Percentiles rank a stretch among this genome's conserved stretches.
phyloP scores from a whole-genome alignment of 2,888 invertebrate species.

The Notocelia uddmanniana region DNA sequence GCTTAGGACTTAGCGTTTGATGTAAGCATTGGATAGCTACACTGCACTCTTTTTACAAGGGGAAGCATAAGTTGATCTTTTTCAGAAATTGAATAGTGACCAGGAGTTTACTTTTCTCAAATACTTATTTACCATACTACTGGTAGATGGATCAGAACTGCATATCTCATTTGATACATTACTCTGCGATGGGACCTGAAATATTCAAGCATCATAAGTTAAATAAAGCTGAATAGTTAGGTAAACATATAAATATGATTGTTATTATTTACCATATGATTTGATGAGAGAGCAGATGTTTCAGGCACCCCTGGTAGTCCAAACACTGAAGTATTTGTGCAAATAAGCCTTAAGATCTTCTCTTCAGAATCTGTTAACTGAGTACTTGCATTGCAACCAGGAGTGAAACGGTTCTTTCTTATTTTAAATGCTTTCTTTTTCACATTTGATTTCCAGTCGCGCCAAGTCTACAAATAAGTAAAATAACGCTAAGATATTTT shows the following conservation, averaged over 20 bases:
- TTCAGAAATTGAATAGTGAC: too few relatives aligned
- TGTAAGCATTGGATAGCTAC: too few relatives aligned
- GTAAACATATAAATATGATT: too few relatives aligned
- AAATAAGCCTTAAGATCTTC: conserved; percentile 67
- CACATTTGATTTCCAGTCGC: conserved; percentile 74
- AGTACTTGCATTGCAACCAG: conserved; percentile 62
- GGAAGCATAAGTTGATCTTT: too few relatives aligned
- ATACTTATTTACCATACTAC: conserved; percentile 57
- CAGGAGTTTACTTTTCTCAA: too few relatives aligned
- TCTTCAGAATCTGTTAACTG: conserved; percentile 70
- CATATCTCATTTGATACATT: conserved; percentile 59
- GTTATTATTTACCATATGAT: conserved; percentile 56
- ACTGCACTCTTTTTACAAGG: too few relatives aligned
- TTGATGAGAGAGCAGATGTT: conserved; percentile 58
- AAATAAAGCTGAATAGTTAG: neutral
- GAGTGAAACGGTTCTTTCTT: conserved; percentile 66
- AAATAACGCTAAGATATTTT: neutral
- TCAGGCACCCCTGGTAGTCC: conserved; percentile 68
- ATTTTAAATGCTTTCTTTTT: conserved; percentile 73
- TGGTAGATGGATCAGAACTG: conserved; percentile 58
- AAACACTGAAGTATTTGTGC: conserved; percentile 68
- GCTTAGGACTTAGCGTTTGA: too few relatives aligned
- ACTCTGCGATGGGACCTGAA: conserved; percentile 56
- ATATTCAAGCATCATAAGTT: conserved; percentile 17
- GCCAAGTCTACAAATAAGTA: conserved; percentile 62